These are phyloP conservation scores for Notodonta dromedarius DNA, from an alignment of 2,888 invertebrate species.

Conservation along the genomic window DNA sequence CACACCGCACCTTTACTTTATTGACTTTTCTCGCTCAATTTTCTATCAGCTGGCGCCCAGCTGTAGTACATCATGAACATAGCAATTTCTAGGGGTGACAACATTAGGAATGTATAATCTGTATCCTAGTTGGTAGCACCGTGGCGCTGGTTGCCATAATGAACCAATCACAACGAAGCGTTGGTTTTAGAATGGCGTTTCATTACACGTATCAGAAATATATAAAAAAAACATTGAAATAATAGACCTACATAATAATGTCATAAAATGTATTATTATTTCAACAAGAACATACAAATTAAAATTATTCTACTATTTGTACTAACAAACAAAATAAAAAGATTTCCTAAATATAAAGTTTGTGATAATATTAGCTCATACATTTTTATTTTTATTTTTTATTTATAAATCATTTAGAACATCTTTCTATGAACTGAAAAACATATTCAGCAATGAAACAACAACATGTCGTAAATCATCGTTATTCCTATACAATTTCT, in stretches of 20 bases:
- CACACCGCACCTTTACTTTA: constrained; percentile 46
- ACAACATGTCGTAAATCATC: neutral
- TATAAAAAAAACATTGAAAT: neutral
- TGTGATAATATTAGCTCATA: too few species aligned
- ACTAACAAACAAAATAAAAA: too few species aligned
- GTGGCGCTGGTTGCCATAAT: constrained; percentile 39
- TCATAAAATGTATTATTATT: neutral
- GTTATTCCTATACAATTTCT: constrained; percentile 26
- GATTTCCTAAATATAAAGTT: too few species aligned
- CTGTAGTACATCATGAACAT: constrained; percentile 69
- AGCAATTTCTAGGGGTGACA: constrained; percentile 51
- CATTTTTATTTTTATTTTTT: too few species aligned
- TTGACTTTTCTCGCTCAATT: constrained; percentile 76
- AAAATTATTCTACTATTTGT: too few species aligned
- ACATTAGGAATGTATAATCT: constrained; percentile 44
- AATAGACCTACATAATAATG: neutral
- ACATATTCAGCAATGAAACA: neutral
- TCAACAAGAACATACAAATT: neutral
- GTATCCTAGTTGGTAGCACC: constrained; percentile 36
- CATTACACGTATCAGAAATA: constrained; percentile 38
- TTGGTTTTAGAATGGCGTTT: constrained; percentile 41
- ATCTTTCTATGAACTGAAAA: neutral
- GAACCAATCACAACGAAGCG: constrained; percentile 61
- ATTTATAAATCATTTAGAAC: too few species aligned
- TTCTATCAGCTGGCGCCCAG: constrained; percentile 82